Evolutionary conservation across 2,888 invertebrate species (phyloP).

Genomic region (Seira musarum): DNA sequence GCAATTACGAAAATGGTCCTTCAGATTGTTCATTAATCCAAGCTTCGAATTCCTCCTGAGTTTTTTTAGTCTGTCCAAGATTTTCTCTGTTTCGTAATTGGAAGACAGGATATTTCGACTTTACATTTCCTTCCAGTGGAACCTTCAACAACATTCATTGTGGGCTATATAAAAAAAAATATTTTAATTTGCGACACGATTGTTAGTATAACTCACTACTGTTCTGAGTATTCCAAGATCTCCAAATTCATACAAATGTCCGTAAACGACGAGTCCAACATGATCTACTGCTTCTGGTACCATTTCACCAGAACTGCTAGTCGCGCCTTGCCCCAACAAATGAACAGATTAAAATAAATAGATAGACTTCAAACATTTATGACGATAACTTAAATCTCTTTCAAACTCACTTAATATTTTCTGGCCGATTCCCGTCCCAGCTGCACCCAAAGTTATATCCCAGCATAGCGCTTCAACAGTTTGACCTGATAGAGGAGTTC

Average conservation of each 20-base stretch:
- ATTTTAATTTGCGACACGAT: too few relatives aligned
- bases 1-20: constrained; percentile 58
- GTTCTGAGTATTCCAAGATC: constrained; percentile 62
- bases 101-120: constrained; percentile 67
- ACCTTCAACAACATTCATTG: constrained; percentile 21
- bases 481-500: constrained; percentile 31
- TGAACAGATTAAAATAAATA: not conserved
- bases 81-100: constrained; percentile 56
- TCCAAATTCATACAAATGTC: constrained; percentile 66
- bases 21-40: constrained; percentile 63
- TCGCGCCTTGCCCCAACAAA: constrained; percentile 38
- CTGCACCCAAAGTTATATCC: constrained; percentile 67
- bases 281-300: constrained; percentile 68
- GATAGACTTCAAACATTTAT: too few relatives aligned
- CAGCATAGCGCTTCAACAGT: constrained; percentile 64
- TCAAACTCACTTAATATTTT: constrained; percentile 46
- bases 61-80: constrained; percentile 60
- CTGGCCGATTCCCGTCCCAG: constrained; percentile 63
- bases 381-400: constrained; percentile 4
- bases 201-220: constrained; percentile 27
- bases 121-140: constrained; percentile 50
- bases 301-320: constrained; percentile 56
- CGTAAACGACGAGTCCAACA: constrained; percentile 64
- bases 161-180: too few relatives aligned
- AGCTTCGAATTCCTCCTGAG: constrained; percentile 64